Conservation (phyloP, 2,888 invertebrate species). For the Rhabditoides inermis region DNA sequence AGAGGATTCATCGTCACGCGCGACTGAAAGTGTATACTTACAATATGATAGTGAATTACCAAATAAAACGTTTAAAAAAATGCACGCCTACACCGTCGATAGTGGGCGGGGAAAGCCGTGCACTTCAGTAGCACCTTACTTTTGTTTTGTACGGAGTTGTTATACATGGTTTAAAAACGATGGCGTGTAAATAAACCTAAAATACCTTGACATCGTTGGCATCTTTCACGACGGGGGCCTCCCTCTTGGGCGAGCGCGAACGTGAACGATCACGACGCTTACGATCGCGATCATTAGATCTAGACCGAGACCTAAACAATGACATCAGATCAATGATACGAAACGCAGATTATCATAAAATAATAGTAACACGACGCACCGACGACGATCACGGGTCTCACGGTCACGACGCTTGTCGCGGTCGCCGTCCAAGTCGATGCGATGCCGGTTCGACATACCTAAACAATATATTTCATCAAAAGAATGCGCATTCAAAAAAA, state of each 20-base stretch:
- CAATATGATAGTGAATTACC: not conserved
- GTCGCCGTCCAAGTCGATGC: conserved; percentile 29
- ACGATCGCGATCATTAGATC: conserved; percentile 14
- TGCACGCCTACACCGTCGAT: not conserved
- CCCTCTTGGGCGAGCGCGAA: not conserved
- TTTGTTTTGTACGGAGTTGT: too few relatives aligned
- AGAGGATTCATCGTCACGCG: conserved; percentile 63
- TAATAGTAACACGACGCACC: too few relatives aligned
- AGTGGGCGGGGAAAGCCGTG: not conserved
- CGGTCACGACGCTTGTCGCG: conserved; percentile 5
- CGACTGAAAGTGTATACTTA: conserved; percentile 1
- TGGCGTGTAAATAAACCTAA: too few relatives aligned
- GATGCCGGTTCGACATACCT: conserved; percentile 33
- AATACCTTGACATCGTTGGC: not conserved
- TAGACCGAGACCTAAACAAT: conserved; percentile 11
- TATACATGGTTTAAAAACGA: too few relatives aligned
- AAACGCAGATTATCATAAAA: too few relatives aligned
- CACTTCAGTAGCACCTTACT: not conserved
- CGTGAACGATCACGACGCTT: conserved; percentile 14
- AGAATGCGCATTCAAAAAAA: too few relatives aligned
- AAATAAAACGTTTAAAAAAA: conserved; percentile 2
- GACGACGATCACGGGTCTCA: too few relatives aligned
- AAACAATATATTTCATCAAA: too few relatives aligned
- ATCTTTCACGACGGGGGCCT: not conserved
- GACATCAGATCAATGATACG: not conserved